Percentiles rank a stretch among this genome's conserved stretches.
Evolutionary conservation across 2,888 invertebrate genomes (phyloP).

Genomic region (Anagyrus pseudococci): DNA sequence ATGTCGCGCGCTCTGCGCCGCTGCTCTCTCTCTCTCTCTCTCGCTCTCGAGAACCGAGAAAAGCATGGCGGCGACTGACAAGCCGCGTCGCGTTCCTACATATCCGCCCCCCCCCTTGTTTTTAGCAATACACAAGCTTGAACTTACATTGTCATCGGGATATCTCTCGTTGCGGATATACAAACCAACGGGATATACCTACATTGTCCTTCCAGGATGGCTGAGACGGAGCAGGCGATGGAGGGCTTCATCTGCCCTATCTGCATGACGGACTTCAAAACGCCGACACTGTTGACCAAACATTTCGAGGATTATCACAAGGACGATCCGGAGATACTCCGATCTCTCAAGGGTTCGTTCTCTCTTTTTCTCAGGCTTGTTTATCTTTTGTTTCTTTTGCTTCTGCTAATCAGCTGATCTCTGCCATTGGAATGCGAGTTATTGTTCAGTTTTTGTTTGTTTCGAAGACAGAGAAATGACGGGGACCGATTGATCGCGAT

Average conservation of each 20-base stretch:
- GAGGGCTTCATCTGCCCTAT: constrained; percentile 97
- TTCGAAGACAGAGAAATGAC: not conserved
- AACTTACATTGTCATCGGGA: no score
- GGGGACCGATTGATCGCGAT: no score
- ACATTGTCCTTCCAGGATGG: no score
- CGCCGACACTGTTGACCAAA: constrained; percentile 79
- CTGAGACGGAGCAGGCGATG: constrained; percentile 68
- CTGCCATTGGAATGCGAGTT: not conserved
- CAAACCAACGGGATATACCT: no score
- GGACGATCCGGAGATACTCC: constrained; percentile 84
- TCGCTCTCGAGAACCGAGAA: no score
- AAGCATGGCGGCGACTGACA: no score
- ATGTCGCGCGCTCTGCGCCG: no score
- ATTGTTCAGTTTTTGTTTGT: not conserved
- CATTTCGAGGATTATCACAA: constrained; percentile 91
- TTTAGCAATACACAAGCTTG: no score
- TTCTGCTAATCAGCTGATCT: not conserved
- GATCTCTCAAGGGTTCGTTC: constrained; percentile 78
- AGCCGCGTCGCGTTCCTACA: no score
- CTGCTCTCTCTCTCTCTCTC: no score
- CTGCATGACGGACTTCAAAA: constrained; percentile 88
- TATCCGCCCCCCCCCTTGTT: no score
- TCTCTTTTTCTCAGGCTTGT: constrained; percentile 4
- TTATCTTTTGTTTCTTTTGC: not conserved
- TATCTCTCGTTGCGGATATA: no score